Base-by-base conservation (phyloP, 2,113 vertebrate genomes). In the Phylloscopus whistleri region DNA sequence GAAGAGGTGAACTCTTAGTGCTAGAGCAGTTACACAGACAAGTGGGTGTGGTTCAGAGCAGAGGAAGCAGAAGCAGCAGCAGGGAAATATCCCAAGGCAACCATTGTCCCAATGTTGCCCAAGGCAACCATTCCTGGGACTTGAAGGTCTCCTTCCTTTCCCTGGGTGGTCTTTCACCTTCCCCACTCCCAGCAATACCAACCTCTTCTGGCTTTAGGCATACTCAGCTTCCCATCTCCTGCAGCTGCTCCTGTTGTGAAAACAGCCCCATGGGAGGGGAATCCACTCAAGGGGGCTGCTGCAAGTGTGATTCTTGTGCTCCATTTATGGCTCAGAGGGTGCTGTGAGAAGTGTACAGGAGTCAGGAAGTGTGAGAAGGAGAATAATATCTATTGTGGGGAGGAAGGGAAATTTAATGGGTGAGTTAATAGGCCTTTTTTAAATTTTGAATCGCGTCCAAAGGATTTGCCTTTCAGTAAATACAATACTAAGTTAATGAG, bases 381-480 rank as follows among this genome's bases (percentile, higher is more conserved):
- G 90, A 93, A 55, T 37, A 72, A 51, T 35, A 44, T 75, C 52
- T 83, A 2, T 84, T 94, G 64, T 92, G 60, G 18, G n/a, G 64
- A 94, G 73, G 77, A 80, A 82, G 56, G 60, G 86, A 62, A 78
- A 87, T 78, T 77, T 94, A 75, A 49, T 55, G 48, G 18, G 30
- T 56, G 85, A 93, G 64, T 64, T 90, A 30, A 77, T 68, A 69
- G 13, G 9, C 4, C 30, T 60, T 23, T 69, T 60, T 51, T 4
- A 4, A 64, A 43, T 63, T 72, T 63, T 80, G 15, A 53, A 79
- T 44, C 62, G 31, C 10, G n/a, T 92, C 41, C 66, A 86, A 75
- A 93, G 52, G 51, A 70, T 86, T 92, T 94, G 72, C 62, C 56
- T 78, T 95, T 94, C 79, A 91, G 68, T 94, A 88, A 85, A 95